Evolutionary conservation across 2,888 invertebrate species (phyloP).

Genomic region (Deroplatys truncata): DNA sequence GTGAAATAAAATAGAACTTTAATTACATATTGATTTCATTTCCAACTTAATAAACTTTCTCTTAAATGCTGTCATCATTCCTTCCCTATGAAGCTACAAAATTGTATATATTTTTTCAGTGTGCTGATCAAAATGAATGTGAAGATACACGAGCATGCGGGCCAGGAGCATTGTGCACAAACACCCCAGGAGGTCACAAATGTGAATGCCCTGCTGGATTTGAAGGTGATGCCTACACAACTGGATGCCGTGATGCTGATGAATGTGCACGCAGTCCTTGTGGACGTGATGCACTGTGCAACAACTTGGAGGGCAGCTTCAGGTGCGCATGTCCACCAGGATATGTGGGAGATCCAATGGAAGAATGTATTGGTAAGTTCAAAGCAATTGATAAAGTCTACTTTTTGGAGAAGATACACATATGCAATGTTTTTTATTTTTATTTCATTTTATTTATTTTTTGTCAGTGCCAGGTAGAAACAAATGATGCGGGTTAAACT

Average conservation of each 20-base stretch:
- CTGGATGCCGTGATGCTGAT: conserved; percentile 69
- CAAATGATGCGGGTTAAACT: too few relatives aligned
- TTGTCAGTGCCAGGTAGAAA: background rate
- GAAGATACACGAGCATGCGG: conserved; percentile 68
- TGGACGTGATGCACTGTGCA: conserved; percentile 74
- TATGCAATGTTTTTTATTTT: background rate
- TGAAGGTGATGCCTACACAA: conserved; percentile 71
- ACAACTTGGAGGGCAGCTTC: conserved; percentile 73
- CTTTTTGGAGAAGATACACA: background rate
- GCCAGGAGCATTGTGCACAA: conserved; percentile 72
- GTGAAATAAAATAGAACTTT: too few relatives aligned
- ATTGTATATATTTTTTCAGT: conserved; percentile 46
- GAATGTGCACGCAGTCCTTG: conserved; percentile 73
- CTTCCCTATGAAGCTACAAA: too few relatives aligned
- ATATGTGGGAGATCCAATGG: conserved; percentile 72
- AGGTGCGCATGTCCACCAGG: conserved; percentile 80
- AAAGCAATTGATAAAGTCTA: background rate
- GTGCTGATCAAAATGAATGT: conserved; percentile 83
- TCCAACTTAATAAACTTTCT: too few relatives aligned
- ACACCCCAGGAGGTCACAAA: conserved; percentile 72
- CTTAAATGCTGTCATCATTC: too few relatives aligned
- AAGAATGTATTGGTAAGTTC: conserved; percentile 68
- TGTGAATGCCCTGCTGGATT: conserved; percentile 82
- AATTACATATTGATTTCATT: too few relatives aligned
- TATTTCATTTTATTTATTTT: too few relatives aligned